A percentile compares a stretch with the other conserved stretches of the same genome.
Conservation (phyloP, 2,113 vertebrate genomes). For the Phoxinus phoxinus region DNA sequence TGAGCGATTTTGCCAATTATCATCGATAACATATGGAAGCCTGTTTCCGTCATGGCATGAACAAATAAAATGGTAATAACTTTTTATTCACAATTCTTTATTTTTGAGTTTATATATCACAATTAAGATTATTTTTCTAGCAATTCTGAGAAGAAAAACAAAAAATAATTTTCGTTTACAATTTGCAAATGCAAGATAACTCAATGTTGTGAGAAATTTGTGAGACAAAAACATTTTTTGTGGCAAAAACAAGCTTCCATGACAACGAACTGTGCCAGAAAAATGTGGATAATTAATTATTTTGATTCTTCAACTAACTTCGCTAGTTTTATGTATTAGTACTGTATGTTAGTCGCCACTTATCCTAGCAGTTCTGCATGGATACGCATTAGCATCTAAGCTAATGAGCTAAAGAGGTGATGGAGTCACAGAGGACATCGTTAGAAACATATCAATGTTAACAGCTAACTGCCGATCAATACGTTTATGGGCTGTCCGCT, state of each 20-base stretch:
- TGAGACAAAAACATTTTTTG: neutral
- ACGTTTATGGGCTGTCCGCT: neutral
- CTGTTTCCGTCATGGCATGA: neutral
- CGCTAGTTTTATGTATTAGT: neutral
- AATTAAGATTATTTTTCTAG: too few relatives aligned
- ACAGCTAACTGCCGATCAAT: conserved; percentile 19
- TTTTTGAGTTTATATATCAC: too few relatives aligned
- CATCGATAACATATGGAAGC: neutral
- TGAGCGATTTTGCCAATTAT: neutral
- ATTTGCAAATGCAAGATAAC: too few relatives aligned
- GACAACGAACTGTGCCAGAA: neutral
- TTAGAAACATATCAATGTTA: conserved; percentile 12
- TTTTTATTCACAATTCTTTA: too few relatives aligned
- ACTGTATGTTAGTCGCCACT: neutral
- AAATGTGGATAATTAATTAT: neutral
- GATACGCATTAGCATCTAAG: neutral
- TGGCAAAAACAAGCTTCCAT: neutral
- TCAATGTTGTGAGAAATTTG: neutral
- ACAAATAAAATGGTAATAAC: too few relatives aligned
- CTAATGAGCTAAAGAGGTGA: neutral
- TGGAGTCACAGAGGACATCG: conserved; percentile 16
- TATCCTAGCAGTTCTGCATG: conserved; percentile 15
- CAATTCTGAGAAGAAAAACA: too few relatives aligned
- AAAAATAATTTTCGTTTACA: too few relatives aligned
- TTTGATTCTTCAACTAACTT: neutral